Evolutionary conservation across 2,797 vertebrate genomes (phyloP), one percentile per base, ranked within the genome.

Genomic region (Distichodus sexfasciatus): DNA sequence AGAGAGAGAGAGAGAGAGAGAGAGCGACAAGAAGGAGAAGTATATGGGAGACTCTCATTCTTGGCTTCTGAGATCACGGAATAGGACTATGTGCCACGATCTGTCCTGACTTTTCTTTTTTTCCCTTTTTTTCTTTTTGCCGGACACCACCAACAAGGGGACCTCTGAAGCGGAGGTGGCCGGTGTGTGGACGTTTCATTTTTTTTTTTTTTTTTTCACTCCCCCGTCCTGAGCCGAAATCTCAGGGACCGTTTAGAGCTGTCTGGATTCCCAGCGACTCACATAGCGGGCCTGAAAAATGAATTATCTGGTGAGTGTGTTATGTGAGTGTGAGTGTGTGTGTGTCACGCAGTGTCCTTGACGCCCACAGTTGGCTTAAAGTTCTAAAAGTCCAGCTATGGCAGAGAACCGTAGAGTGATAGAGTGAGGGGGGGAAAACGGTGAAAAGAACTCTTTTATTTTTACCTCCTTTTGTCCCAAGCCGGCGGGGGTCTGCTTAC

Each of bases 11-110:
- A 66, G 38, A 68, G 60, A 54, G 59, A 57, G 43, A 50, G 58
- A 67, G 48, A 66, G 66, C 57, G 63, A 35, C 36, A 57, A 54
- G 46, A 72, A 41, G 64, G 63, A 79, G 61, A 72, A 65, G 54
- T 72, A 47, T 63, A 75, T 46, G 72, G 77, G 78, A 82, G 69
- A 83, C 79, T 85, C 82, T 90, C 90, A 91, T 92, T 90, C 85
- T 86, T 91, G 76, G 76, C 74, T 79, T 81, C 80, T 91, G 87
- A 91, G 88, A 86, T 93, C 90, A 92, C 84, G 17, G 84, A 85
- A 70, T 85, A 72, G 77, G 79, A 78, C 80, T 87, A 91, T 92
- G 85, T 79, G 78, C 84, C 63, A 73, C 75, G 79, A 84, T 85
- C 83, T 74, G 78, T 77, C 69, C 29, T 12, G 71, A 74, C 41